These are phyloP conservation scores for Heliornis fulica DNA, from an alignment of 2,113 vertebrate genomes.

Conservation along the genomic window DNA sequence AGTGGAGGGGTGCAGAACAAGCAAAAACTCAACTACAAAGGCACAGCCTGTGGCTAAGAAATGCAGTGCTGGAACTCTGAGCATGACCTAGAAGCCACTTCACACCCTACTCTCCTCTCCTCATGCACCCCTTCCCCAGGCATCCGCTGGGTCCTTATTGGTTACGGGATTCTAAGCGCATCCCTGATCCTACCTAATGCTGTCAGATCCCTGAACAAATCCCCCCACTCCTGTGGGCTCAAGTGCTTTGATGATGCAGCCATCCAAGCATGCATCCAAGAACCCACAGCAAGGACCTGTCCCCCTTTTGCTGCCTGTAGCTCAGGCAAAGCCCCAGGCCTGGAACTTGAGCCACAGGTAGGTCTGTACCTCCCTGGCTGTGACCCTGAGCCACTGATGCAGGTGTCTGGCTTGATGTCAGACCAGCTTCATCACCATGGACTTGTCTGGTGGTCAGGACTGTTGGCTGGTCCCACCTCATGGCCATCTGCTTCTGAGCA, in stretches of 20 bases:
- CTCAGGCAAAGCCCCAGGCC: not conserved
- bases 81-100: not conserved
- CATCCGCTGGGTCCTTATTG: not conserved
- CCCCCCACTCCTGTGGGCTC: not conserved
- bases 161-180: not conserved
- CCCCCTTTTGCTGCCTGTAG: not conserved
- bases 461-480: not conserved
- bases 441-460: no score
- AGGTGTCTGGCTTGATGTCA: fast-evolving
- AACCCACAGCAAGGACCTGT: not conserved
- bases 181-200: not conserved
- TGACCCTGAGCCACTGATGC: not conserved
- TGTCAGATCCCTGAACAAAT: not conserved
- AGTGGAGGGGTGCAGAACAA: not conserved
- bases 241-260: not conserved
- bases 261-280: not conserved
- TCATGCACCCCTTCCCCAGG: not conserved
- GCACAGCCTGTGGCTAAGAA: not conserved
- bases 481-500: fast-evolving
- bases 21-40: not conserved
- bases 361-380: not conserved
- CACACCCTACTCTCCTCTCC: not conserved
- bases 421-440: not conserved
- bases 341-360: not conserved
- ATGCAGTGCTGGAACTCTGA: not conserved